Evolutionary conservation across 2,888 invertebrate species (phyloP).

Genomic region (Anorthoa munda): DNA sequence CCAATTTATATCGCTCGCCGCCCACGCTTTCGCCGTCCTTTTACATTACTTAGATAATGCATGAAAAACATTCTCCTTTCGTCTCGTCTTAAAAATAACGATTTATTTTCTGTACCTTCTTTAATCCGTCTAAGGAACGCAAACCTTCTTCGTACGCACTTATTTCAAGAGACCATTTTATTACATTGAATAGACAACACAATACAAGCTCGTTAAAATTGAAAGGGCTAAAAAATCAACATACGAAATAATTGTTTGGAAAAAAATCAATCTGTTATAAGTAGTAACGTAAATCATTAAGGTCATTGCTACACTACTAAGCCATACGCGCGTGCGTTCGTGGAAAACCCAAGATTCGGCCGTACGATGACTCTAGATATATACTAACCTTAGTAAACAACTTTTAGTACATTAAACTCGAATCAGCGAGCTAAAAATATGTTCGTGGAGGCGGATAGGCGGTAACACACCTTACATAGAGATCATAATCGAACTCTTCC

Average conservation of each 20-base stretch:
- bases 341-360: slow-evolving; percentile 54
- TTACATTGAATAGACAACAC: slow-evolving; percentile 30
- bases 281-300: slow-evolving; percentile 50
- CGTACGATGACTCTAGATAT: slow-evolving; percentile 64
- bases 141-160: neutral
- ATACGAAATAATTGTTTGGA: slow-evolving; percentile 21
- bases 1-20: slow-evolving; percentile 18
- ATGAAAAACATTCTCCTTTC: slow-evolving; percentile 8
- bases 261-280: slow-evolving; percentile 36
- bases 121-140: neutral
- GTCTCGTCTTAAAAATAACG: slow-evolving; percentile 16
- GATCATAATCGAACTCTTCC: slow-evolving; percentile 56
- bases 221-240: slow-evolving; percentile 42
- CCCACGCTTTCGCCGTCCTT: slow-evolving; percentile 11
- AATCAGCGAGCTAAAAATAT: slow-evolving; percentile 62
- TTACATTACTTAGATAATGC: slow-evolving; percentile 1
- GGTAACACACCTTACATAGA: slow-evolving; percentile 52
- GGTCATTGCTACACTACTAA: slow-evolving; percentile 53
- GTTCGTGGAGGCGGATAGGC: slow-evolving; percentile 41
- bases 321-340: slow-evolving; percentile 28
- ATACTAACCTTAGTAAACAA: slow-evolving; percentile 63
- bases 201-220: slow-evolving; percentile 42
- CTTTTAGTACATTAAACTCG: slow-evolving; percentile 66
- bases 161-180: slow-evolving; percentile 25
- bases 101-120: neutral